Percentiles rank a stretch among this genome's conserved stretches.
These are phyloP conservation scores for Nipponia nippon DNA, from an alignment of 2,113 vertebrate species.

Conservation along the genomic window DNA sequence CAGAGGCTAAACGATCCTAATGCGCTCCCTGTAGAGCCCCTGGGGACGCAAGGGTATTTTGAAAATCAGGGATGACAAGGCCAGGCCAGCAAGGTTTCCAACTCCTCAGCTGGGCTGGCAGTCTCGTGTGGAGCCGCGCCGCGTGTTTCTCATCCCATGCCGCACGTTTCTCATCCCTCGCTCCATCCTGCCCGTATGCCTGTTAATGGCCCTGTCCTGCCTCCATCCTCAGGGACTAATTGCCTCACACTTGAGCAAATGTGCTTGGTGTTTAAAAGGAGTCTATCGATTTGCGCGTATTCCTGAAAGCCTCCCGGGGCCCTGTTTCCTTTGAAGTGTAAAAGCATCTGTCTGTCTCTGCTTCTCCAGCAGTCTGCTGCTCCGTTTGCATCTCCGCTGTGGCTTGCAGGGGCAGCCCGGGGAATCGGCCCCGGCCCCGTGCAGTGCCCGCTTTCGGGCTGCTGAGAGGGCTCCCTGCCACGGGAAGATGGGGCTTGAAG, in stretches of 20 bases:
- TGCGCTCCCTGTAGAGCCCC: not conserved
- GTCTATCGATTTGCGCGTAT: constrained; percentile 15
- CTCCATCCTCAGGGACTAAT: constrained; percentile 29
- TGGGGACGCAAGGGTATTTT: not conserved
- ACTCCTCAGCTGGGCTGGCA: not conserved
- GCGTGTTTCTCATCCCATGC: not conserved
- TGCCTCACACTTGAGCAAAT: constrained; percentile 60
- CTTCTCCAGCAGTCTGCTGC: not conserved
- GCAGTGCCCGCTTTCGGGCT: rapidly evolving
- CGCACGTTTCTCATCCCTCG: not conserved
- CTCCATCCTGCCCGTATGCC: not conserved
- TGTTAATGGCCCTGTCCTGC: constrained; percentile 40
- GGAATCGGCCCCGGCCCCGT: not conserved
- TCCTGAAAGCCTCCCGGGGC: constrained; percentile 12
- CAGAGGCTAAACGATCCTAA: not conserved
- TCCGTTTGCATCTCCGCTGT: not conserved
- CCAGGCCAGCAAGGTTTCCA: not conserved
- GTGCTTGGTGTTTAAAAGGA: constrained; percentile 48
- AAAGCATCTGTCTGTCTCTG: constrained; percentile 40
- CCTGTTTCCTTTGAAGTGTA: constrained; percentile 45
- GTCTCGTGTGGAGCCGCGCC: rapidly evolving
- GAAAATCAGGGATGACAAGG: not conserved
- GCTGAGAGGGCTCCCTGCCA: not conserved
- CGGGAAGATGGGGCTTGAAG: not conserved
- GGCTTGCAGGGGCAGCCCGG: not conserved